Conservation (phyloP, 2,888 invertebrate species). For the Apantesis nais region DNA sequence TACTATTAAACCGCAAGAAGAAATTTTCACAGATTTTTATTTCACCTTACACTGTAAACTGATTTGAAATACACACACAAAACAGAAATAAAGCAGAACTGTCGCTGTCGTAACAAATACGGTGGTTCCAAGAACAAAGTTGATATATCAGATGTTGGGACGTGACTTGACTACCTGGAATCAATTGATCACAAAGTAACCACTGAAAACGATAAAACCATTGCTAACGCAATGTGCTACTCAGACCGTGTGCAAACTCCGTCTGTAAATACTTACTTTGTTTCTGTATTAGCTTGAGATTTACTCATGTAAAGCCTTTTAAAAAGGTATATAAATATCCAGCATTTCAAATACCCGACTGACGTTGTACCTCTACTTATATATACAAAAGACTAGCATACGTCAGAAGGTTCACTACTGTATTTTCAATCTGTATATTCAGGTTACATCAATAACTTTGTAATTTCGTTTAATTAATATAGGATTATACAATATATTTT, state of each 20-base stretch:
- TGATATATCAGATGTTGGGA: constrained; percentile 36
- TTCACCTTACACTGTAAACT: constrained; percentile 9
- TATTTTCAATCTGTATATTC: no score
- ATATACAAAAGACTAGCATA: no score
- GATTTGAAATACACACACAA: constrained; percentile 9
- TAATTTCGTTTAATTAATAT: no score
- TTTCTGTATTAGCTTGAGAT: constrained; percentile 26
- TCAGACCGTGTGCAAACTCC: constrained; percentile 30
- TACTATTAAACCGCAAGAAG: not conserved
- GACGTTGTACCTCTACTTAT: no score
- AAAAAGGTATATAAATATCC: not conserved
- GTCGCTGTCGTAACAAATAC: constrained; percentile 30
- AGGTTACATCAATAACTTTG: no score
- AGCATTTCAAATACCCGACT: no score
- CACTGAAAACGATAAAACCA: constrained; percentile 47
- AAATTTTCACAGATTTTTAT: not conserved
- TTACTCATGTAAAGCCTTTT: not conserved
- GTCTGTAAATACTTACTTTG: constrained; percentile 37
- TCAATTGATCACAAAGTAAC: constrained; percentile 60
- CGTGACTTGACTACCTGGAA: constrained; percentile 40
- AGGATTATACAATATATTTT: no score
- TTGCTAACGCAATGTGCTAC: constrained; percentile 34
- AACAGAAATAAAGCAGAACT: constrained; percentile 13
- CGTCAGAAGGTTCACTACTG: no score
- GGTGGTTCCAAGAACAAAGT: constrained; percentile 28